Evolutionary conservation across 1,140 invertebrate genomes (phyloP).

Genomic region (Rhizoglyphus robini): DNA sequence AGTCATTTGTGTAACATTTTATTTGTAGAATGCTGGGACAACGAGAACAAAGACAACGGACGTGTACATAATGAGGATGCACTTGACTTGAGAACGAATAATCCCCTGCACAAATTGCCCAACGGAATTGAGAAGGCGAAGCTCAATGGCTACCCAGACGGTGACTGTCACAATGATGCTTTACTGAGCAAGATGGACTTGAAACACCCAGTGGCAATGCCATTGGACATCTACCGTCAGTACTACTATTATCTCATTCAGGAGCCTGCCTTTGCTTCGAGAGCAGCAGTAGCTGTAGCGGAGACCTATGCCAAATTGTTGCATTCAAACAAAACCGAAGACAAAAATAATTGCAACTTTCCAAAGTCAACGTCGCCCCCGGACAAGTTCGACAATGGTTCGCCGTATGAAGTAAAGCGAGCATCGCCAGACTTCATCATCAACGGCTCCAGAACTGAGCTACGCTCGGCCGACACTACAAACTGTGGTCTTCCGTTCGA

Average conservation of each 20-base stretch:
- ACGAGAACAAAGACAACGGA: neutral
- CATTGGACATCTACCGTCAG: conserved; percentile 12
- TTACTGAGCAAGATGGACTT: no score
- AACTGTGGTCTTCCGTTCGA: conserved; percentile 8
- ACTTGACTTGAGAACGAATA: conserved; percentile 3
- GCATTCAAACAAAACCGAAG: neutral
- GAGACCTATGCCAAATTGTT: conserved; percentile 19
- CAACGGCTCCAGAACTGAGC: neutral
- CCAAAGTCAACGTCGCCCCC: neutral
- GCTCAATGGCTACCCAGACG: neutral
- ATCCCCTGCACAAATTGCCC: conserved; percentile 1
- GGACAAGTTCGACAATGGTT: neutral
- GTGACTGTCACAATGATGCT: neutral
- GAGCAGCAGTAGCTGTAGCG: conserved; percentile 17
- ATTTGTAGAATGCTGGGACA: conserved; percentile 9
- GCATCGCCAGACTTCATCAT: conserved; percentile 13
- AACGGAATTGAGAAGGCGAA: neutral
- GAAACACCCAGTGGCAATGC: conserved; percentile 4
- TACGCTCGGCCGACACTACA: conserved; percentile 21
- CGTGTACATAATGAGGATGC: neutral
- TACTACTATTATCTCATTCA: conserved; percentile 20
- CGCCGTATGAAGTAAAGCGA: conserved; percentile 6
- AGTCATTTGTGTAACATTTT: neutral
- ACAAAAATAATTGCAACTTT: neutral
- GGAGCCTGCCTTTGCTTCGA: conserved; percentile 13